Evolutionary conservation across 2,113 vertebrate species (phyloP).

Genomic region (Lagopus muta): DNA sequence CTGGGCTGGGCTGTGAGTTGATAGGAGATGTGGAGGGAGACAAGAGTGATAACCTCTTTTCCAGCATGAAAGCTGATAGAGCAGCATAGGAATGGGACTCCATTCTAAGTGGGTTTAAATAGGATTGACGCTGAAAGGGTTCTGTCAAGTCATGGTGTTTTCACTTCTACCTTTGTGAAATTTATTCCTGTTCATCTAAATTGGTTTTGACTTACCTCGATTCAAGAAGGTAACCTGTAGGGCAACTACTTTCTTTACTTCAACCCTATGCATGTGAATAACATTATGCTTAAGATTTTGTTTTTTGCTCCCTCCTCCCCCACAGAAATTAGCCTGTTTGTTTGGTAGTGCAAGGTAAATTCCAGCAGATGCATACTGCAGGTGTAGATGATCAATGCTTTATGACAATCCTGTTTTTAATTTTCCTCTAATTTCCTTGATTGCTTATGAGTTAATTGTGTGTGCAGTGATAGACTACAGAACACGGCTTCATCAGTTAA

Average conservation of each 20-base stretch:
- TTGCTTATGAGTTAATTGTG: slow-evolving; percentile 74
- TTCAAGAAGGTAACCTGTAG: background rate
- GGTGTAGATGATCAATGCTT: slow-evolving; percentile 70
- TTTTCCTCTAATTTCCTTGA: slow-evolving; percentile 77
- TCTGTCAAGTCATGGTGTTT: rapidly evolving
- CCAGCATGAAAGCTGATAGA: background rate
- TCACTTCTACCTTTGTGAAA: background rate
- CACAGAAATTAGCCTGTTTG: background rate
- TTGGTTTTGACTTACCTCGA: background rate
- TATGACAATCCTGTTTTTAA: slow-evolving; percentile 65
- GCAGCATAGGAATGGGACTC: background rate
- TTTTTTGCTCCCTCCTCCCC: background rate
- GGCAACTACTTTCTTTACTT: background rate
- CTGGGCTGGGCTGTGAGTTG: rapidly evolving
- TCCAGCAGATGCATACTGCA: slow-evolving; percentile 70
- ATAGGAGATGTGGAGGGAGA: background rate
- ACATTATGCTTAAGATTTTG: background rate
- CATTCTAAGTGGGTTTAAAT: background rate
- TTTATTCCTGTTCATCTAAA: background rate
- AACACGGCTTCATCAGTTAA: slow-evolving; percentile 73
- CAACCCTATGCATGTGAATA: background rate
- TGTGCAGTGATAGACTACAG: slow-evolving; percentile 60
- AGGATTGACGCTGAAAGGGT: background rate
- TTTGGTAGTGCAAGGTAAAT: background rate
- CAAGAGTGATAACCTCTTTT: background rate